Percentiles rank a stretch among this genome's conserved stretches.
phyloP scores from a whole-genome alignment of 2,888 invertebrate species.

The Callyntrura guangdongensis region DNA sequence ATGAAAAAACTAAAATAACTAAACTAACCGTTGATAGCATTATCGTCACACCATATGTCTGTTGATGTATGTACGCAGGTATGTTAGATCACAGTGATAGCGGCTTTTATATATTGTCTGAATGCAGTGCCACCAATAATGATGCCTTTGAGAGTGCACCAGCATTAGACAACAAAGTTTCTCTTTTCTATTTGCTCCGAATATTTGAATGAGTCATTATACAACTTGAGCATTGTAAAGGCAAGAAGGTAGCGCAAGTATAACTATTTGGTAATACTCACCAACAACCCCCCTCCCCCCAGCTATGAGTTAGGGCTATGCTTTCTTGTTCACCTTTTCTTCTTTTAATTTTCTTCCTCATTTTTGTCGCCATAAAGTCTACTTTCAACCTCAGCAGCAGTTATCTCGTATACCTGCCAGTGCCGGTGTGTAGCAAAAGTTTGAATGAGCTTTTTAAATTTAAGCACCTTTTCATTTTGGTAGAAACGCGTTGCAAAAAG shows the following conservation, averaged over 20 bases:
- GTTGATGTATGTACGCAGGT: not conserved
- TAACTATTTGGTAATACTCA: no score
- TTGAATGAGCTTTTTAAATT: slow-evolving; percentile 20
- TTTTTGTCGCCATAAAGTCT: slow-evolving; percentile 2
- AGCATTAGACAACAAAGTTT: slow-evolving; percentile 1
- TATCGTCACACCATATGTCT: not conserved
- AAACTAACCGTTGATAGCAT: slow-evolving; percentile 43
- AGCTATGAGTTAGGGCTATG: slow-evolving; percentile 30
- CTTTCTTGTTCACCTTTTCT: slow-evolving; percentile 6
- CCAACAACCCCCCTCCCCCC: no score
- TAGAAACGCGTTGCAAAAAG: slow-evolving; percentile 12
- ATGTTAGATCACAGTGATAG: not conserved
- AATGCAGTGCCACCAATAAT: not conserved
- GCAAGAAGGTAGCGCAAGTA: no score
- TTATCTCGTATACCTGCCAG: slow-evolving; percentile 65
- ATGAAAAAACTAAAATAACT: slow-evolving; percentile 1
- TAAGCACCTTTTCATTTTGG: not conserved
- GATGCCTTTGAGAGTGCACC: not conserved
- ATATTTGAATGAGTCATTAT: slow-evolving; percentile 23
- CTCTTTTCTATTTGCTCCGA: not conserved
- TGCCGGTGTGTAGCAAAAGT: not conserved
- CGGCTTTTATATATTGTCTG: not conserved
- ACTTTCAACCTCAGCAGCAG: slow-evolving; percentile 5
- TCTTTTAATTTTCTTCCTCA: slow-evolving; percentile 36
- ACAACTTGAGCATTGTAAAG: not conserved